These are phyloP conservation scores for Anhinga rufa DNA, from an alignment of 2,113 vertebrate species.

Conservation along the genomic window DNA sequence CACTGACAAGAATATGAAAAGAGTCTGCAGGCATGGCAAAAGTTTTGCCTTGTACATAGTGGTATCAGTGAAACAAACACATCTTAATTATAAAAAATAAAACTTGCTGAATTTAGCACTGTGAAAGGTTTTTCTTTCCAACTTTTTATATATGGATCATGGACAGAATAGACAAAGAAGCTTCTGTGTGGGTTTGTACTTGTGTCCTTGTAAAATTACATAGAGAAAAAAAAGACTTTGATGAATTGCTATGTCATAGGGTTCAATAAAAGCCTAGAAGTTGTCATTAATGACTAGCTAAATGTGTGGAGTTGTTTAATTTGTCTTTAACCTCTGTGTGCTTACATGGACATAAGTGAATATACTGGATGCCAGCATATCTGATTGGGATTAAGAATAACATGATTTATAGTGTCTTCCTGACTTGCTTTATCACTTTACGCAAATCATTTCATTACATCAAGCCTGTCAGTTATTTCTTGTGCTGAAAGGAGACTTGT, in stretches of 20 bases:
- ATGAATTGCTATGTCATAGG: not conserved
- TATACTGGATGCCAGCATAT: not conserved
- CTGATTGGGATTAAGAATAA: not conserved
- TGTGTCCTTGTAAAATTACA: not conserved
- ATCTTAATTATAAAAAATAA: not conserved
- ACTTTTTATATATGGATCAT: not conserved
- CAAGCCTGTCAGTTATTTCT: not conserved
- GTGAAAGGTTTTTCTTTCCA: not conserved
- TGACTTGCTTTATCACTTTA: not conserved
- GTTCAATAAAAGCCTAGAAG: not conserved
- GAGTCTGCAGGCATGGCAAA: not conserved
- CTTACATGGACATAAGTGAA: not conserved
- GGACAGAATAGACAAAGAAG: not conserved
- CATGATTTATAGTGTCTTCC: not conserved
- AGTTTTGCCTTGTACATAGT: not conserved
- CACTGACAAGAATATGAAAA: not conserved
- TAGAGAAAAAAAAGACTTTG: not conserved
- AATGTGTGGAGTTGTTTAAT: not conserved
- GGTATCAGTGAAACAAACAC: not conserved
- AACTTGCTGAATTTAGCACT: not conserved
- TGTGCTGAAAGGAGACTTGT: not conserved
- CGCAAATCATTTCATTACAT: not conserved
- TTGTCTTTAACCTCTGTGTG: not conserved
- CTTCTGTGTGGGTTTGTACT: not conserved
- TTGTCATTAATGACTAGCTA: not conserved